Conservation (phyloP, 2,797 vertebrate genomes). For the Thaleichthys pacificus region DNA sequence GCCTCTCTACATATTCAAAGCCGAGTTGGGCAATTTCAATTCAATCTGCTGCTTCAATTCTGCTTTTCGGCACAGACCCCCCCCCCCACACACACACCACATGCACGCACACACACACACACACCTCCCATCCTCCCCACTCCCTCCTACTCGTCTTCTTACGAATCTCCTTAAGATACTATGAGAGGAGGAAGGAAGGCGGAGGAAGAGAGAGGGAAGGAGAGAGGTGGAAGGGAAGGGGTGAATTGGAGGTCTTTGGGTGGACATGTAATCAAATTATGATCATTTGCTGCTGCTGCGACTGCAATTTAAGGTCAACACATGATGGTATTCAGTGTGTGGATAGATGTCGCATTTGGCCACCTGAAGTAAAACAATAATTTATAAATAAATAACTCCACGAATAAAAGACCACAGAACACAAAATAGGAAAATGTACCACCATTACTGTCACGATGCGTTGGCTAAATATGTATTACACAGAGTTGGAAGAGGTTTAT, state of each 20-base stretch:
- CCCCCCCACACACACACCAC: neutral
- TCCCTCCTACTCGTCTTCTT: neutral
- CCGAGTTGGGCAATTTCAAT: slow-evolving; percentile 16
- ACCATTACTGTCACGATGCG: no score
- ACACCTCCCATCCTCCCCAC: no score
- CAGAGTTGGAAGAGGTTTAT: no score
- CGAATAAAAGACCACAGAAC: no score
- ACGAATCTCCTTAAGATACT: slow-evolving; percentile 1
- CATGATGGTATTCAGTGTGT: no score
- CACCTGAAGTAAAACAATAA: no score
- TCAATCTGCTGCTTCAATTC: slow-evolving; percentile 15
- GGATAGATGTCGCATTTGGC: no score
- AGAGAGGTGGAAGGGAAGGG: neutral
- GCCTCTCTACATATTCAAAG: slow-evolving; percentile 50
- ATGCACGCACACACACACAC: no score
- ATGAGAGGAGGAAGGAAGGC: neutral
- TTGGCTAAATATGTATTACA: no score
- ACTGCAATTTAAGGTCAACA: no score
- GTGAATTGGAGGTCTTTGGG: neutral
- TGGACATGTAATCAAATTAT: neutral
- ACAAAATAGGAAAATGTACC: no score
- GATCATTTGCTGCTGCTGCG: neutral
- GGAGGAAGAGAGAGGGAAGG: neutral
- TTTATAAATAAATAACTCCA: no score
- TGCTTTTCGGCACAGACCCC: neutral